phyloP scores from a whole-genome alignment of 1,140 invertebrate genomes.

The Mercenaria mercenaria region DNA sequence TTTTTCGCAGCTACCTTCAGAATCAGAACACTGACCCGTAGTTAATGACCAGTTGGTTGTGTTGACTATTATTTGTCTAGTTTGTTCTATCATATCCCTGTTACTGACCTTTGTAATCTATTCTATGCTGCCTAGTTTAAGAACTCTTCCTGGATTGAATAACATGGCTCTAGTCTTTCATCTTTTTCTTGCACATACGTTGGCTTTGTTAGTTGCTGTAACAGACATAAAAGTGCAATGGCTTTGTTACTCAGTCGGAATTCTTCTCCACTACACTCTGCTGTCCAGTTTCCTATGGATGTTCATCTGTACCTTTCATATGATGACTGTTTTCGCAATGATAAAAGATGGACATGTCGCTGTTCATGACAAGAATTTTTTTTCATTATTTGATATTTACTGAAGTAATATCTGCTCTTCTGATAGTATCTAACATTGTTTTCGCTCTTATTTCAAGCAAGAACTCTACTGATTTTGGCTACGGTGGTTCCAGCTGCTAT shows the following conservation, averaged over 20 bases:
- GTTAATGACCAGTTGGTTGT: not conserved
- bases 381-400: not conserved
- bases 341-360: not conserved
- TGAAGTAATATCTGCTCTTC: not conserved
- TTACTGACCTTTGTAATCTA: constrained; percentile 21
- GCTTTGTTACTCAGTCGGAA: constrained; percentile 6
- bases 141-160: not conserved
- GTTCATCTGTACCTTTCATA: constrained; percentile 37
- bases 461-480: not conserved
- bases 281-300: constrained; percentile 45
- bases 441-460: not conserved
- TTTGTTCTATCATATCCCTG: constrained; percentile 1
- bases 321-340: constrained; percentile 21
- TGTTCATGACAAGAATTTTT: not conserved
- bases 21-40: no score
- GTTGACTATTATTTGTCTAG: not conserved
- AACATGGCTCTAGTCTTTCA: constrained; percentile 27
- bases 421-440: not conserved
- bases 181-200: constrained; percentile 7
- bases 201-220: not conserved
- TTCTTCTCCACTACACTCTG: constrained; percentile 3
- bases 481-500: constrained; percentile 37
- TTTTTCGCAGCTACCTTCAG: not conserved
- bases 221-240: not conserved
- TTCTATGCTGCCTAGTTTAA: not conserved